A percentile compares a stretch with the other conserved stretches of the same genome.
Evolutionary conservation across 2,797 vertebrate genomes (phyloP).

Genomic region (Gallirallus australis): DNA sequence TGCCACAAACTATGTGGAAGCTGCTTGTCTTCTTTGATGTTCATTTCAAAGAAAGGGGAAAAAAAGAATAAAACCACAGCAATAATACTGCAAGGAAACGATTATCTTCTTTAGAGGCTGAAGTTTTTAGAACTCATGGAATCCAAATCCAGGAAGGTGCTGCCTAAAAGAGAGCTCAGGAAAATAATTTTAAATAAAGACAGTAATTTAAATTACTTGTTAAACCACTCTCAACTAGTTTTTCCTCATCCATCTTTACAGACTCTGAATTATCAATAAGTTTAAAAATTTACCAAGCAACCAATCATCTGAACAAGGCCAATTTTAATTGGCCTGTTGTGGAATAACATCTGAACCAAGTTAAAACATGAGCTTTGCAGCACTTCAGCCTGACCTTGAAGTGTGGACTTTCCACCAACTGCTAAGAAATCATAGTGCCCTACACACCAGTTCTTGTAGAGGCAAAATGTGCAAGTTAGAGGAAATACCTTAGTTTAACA

Average conservation of each 20-base stretch:
- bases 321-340: too few species aligned
- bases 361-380: neutral
- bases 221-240: neutral
- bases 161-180: neutral
- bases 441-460: neutral
- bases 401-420: neutral
- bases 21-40: neutral
- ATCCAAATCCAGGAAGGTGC: neutral
- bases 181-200: neutral
- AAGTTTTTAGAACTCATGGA: neutral
- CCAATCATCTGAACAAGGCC: too few species aligned
- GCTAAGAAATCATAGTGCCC: neutral
- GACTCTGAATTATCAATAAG: neutral
- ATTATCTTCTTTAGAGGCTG: neutral
- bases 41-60: neutral
- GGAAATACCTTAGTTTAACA: neutral
- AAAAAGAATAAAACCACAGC: neutral
- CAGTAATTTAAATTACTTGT: neutral
- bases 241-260: neutral
- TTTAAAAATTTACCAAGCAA: neutral
- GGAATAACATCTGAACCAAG: neutral
- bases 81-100: neutral
- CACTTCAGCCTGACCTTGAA: neutral
- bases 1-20: neutral
- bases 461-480: neutral